These are phyloP conservation scores for Brachirus orientalis DNA, from an alignment of 2,113 vertebrate species.

Conservation along the genomic window DNA sequence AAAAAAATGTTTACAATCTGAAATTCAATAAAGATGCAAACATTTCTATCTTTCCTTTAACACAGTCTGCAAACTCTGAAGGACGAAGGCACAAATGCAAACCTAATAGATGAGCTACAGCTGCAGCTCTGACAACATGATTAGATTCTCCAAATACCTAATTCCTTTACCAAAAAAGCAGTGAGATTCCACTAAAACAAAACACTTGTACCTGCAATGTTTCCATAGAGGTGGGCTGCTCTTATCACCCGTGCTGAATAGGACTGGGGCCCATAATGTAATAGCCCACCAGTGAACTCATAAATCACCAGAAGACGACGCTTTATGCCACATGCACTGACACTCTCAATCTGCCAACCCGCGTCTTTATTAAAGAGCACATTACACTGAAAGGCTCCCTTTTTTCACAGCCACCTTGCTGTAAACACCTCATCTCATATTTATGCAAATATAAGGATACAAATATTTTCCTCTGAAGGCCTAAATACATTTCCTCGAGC, in stretches of 20 bases:
- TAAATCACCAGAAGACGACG: constrained; percentile 80
- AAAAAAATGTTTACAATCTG: constrained; percentile 24
- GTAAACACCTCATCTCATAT: constrained; percentile 36
- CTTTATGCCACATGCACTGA: constrained; percentile 67
- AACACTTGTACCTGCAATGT: constrained; percentile 54
- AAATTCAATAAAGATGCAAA: constrained; percentile 50
- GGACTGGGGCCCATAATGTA: constrained; percentile 70
- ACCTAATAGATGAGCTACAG: constrained; percentile 51
- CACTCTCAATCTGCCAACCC: constrained; percentile 71
- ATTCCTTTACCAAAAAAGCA: constrained; percentile 60
- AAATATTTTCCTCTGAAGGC: constrained; percentile 36
- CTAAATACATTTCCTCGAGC: constrained; percentile 26
- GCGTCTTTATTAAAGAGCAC: constrained; percentile 79
- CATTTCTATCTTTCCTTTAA: constrained; percentile 16
- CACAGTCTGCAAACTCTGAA: constrained; percentile 42
- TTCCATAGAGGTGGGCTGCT: constrained; percentile 42
- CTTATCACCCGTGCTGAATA: constrained; percentile 58
- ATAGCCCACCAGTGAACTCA: constrained; percentile 62
- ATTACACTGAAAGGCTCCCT: constrained; percentile 45
- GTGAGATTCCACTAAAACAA: constrained; percentile 58
- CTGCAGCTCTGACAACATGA: constrained; percentile 40
- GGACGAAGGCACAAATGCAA: constrained; percentile 40
- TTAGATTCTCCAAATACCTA: constrained; percentile 45
- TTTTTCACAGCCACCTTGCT: constrained; percentile 1
- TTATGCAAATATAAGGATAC: constrained; percentile 45